Base-by-base conservation (phyloP, 2,888 invertebrate genomes). In the Antheraea yamamai region DNA sequence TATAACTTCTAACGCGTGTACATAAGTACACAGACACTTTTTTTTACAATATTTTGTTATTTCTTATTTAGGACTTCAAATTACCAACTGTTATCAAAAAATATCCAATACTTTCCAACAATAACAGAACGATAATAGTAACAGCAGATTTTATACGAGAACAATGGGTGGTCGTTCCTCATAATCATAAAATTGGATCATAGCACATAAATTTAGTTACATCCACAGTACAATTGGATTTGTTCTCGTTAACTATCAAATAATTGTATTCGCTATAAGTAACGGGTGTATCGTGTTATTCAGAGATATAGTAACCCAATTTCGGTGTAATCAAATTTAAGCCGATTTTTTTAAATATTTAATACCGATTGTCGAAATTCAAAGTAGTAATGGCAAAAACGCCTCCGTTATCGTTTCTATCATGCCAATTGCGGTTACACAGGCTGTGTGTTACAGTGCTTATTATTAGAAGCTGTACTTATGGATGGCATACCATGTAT, bases 381-480 rank as follows among this genome's bases (percentile, higher is more conserved):
- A 85, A 89, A 89, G 87, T 81, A 87, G 83, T 76, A 77, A 81
- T 81, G 76, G 85, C 85, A 90, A 91, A 91, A 91, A 91, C 84
- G 77, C 75, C 82, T 80, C 90, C 89, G 90, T 90, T 90, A 91
- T 83, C 81, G 81, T 83, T 83, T 76, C 81, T 81, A 83, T 83
- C 80, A 85, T 83, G 83, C 81, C 82, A 83, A 84, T 84, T 91
- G 91, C 87, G 90, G 90, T 91, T 87, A 82, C 81, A 85, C 39
- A 82, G 84, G 86, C 89, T 88, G 87, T 88, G 82, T 87, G 82
- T 87, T 86, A 88, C 87, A 83, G 81, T 82, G 82, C 86, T 84
- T 86, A 88, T 89, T 90, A 88, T 87, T 83, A 71, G 79, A 82
- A 81, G 78, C 81, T 83, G 82, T 83, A 80, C 78, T 74, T 77